phyloP scores from a whole-genome alignment of 2,797 vertebrate species.

The Micromesistius poutassou region DNA sequence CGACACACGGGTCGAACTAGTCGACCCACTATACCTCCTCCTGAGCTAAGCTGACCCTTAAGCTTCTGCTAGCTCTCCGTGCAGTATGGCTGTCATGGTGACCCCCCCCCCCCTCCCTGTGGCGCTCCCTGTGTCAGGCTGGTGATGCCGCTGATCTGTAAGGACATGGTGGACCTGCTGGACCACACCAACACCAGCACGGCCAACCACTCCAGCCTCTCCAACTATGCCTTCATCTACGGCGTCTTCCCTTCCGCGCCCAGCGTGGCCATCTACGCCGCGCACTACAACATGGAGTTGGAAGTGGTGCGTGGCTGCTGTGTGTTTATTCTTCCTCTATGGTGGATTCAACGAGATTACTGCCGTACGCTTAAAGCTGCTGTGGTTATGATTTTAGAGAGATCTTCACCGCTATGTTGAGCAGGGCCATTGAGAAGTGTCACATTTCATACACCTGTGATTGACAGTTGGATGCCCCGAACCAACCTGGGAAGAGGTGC shows the following conservation, averaged over 20 bases:
- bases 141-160: slow-evolving; percentile 91
- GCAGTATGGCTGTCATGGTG: not conserved
- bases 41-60: too few species aligned
- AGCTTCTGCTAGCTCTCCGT: too few species aligned
- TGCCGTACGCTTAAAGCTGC: not conserved
- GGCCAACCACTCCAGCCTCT: slow-evolving; percentile 90
- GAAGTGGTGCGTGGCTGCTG: slow-evolving; percentile 85
- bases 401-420: too few species aligned
- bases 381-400: not conserved
- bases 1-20: too few species aligned
- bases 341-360: not conserved
- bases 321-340: not conserved
- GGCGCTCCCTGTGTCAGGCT: slow-evolving; percentile 69
- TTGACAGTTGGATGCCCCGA: too few species aligned
- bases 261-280: slow-evolving; percentile 95
- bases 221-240: slow-evolving; percentile 96
- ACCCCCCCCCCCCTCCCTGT: not conserved
- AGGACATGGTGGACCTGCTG: slow-evolving; percentile 92
- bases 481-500: too few species aligned
- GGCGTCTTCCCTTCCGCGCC: slow-evolving; percentile 95
- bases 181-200: slow-evolving; percentile 71
- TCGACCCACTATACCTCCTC: too few species aligned
- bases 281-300: slow-evolving; percentile 94
- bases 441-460: too few species aligned
- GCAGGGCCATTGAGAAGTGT: too few species aligned